These are phyloP conservation scores for Sander lucioperca DNA, from an alignment of 2,113 vertebrate genomes.

Conservation along the genomic window DNA sequence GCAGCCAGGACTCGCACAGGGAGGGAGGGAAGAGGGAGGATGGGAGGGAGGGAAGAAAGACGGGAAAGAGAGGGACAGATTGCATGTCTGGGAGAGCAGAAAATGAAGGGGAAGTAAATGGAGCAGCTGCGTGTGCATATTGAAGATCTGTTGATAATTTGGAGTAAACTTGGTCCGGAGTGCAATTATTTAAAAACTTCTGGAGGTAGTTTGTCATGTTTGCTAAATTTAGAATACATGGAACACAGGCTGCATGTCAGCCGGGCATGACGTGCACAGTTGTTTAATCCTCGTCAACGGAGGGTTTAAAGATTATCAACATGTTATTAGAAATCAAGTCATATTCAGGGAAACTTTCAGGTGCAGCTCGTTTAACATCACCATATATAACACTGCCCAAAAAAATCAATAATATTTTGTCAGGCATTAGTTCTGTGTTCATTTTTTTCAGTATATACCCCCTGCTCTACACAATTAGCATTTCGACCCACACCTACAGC, in stretches of 20 bases:
- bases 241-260: conserved; percentile 9
- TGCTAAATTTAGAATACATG: conserved; percentile 46
- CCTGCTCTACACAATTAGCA: background rate
- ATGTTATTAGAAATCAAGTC: background rate
- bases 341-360: background rate
- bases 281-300: background rate
- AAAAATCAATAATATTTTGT: background rate
- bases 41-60: conserved; percentile 33
- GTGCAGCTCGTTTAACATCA: background rate
- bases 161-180: conserved; percentile 64
- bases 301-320: background rate
- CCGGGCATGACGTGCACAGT: background rate
- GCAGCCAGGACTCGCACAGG: conserved; percentile 75
- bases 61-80: conserved; percentile 69
- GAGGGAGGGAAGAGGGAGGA: conserved; percentile 36
- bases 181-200: conserved; percentile 56
- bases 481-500: conserved; percentile 10
- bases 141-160: conserved; percentile 65
- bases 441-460: background rate
- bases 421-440: background rate
- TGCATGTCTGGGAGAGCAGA: conserved; percentile 70
- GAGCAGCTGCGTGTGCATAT: conserved; percentile 69
- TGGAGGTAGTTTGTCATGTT: conserved; percentile 55
- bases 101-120: conserved; percentile 69
- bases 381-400: background rate